These are phyloP conservation scores for Etheostoma spectabile DNA, from an alignment of 2,113 vertebrate genomes.

Conservation along the genomic window DNA sequence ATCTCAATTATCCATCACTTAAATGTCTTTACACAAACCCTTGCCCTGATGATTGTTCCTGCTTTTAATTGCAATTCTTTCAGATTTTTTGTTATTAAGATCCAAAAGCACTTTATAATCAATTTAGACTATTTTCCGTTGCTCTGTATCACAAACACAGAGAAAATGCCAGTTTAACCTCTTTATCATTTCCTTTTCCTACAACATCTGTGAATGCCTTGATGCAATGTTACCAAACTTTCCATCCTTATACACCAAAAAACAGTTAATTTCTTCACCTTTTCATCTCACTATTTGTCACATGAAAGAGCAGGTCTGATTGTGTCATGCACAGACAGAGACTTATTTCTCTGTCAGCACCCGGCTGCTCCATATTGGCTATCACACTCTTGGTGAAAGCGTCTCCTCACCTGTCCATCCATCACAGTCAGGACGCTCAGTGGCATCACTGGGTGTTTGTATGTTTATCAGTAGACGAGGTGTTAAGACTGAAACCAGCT, in stretches of 20 bases:
- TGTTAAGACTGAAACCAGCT: constrained; percentile 73
- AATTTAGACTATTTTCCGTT: not conserved
- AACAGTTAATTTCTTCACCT: constrained; percentile 3
- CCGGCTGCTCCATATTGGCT: constrained; percentile 57
- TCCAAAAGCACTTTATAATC: not conserved
- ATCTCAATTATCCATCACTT: constrained; percentile 5
- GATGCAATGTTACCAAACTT: not conserved
- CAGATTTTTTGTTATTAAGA: not conserved
- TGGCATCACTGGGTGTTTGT: constrained; percentile 50
- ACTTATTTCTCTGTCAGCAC: constrained; percentile 74
- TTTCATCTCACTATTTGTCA: constrained; percentile 28
- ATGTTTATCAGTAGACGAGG: constrained; percentile 72
- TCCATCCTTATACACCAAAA: not conserved
- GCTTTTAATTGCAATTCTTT: not conserved
- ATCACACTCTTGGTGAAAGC: constrained; percentile 41
- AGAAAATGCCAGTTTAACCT: not conserved
- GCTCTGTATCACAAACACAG: constrained; percentile 11
- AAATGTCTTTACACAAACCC: not conserved
- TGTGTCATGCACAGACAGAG: constrained; percentile 42
- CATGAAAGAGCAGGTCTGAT: constrained; percentile 14
- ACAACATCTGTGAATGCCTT: not conserved
- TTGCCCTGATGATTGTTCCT: not conserved
- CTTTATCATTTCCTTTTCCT: not conserved
- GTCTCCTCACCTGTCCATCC: constrained; percentile 78
- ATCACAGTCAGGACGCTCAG: constrained; percentile 51